Conservation (phyloP, 2,888 invertebrate genomes). For the Cheilosia variabilis region DNA sequence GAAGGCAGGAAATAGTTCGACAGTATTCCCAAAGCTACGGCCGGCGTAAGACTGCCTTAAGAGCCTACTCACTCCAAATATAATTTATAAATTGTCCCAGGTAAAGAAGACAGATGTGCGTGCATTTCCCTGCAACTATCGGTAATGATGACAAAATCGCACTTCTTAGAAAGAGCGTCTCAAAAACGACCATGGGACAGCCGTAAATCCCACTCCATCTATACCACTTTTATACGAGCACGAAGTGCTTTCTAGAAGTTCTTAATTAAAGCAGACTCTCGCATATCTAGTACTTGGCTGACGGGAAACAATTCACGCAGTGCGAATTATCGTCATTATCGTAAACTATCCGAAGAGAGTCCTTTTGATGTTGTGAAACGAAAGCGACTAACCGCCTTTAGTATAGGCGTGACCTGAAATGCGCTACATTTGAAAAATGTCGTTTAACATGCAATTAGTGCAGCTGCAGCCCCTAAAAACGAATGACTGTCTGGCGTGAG, state of each 20-base stretch:
- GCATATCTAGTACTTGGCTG: not conserved
- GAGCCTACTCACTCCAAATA: no score
- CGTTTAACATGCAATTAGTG: constrained; percentile 70
- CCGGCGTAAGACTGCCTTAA: no score
- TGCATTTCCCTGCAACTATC: not conserved
- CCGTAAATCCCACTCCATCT: not conserved
- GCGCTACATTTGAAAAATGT: constrained; percentile 55
- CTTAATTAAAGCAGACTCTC: constrained; percentile 28
- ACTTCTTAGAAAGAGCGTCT: not conserved
- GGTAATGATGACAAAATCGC: not conserved
- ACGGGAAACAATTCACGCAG: constrained; percentile 35
- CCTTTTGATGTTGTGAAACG: not conserved
- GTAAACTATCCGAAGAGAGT: constrained; percentile 40
- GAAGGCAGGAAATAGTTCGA: no score
- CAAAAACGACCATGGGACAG: not conserved
- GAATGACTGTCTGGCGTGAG: constrained; percentile 35
- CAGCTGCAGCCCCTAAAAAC: constrained; percentile 46
- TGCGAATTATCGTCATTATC: constrained; percentile 54
- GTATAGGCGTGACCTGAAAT: not conserved
- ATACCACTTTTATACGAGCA: not conserved
- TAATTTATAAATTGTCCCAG: no score
- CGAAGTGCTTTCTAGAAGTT: not conserved
- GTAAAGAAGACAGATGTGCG: no score
- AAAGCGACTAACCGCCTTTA: constrained; percentile 15
- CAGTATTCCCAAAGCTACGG: no score